A percentile compares a stretch with the other conserved stretches of the same genome.
Conservation (phyloP, 2,797 vertebrate species). For the Anguilla megastoma region DNA sequence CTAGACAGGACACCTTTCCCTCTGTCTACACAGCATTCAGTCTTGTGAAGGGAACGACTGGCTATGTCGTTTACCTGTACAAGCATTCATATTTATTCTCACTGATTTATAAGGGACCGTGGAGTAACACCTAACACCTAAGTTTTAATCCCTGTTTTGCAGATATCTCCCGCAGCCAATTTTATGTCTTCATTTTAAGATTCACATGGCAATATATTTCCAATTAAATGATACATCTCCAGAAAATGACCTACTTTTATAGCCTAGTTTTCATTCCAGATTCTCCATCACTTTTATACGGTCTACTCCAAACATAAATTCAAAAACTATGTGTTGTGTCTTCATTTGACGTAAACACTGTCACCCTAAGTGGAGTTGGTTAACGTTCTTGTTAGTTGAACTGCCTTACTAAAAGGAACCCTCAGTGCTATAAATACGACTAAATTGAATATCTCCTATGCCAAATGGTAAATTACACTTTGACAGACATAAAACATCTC, state of each 20-base stretch:
- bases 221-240: constrained; percentile 9
- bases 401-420: not conserved
- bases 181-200: not conserved
- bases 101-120: constrained; percentile 36
- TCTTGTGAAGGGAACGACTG: constrained; percentile 28
- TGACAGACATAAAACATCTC: constrained; percentile 10
- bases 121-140: not conserved
- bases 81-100: constrained; percentile 29
- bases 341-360: constrained; percentile 4
- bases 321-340: not conserved
- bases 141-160: not conserved
- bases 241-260: not conserved
- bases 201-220: not conserved
- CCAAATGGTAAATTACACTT: not conserved
- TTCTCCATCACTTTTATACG: constrained; percentile 15
- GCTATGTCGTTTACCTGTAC: not conserved
- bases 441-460: constrained; percentile 11
- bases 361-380: constrained; percentile 8
- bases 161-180: not conserved
- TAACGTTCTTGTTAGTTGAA: not conserved
- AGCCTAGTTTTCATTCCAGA: not conserved
- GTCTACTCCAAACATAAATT: not conserved
- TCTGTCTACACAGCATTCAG: constrained; percentile 18
- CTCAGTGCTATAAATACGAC: constrained; percentile 6
- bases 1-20: not conserved